Base-by-base conservation (phyloP, 2,888 invertebrate species). In the Rhogogaster chlorosoma region DNA sequence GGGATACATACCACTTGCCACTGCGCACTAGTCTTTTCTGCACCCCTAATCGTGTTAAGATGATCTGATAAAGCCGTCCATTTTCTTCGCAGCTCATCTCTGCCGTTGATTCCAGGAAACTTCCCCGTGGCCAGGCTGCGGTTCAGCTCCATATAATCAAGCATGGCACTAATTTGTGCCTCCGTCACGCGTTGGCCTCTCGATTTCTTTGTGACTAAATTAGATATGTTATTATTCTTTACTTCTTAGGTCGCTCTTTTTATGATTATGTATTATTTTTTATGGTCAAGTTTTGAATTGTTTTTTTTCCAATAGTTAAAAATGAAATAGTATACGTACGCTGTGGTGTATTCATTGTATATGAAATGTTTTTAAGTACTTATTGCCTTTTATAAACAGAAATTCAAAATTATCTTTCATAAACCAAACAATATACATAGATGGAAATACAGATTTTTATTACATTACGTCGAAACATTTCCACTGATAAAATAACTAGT, bases 1-100 rank as follows among this genome's bases (percentile, higher is more conserved):
- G 10, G n/a, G 26, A 61, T 22, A 61, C 61, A 22, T 61, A 61
- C 61, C 61, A 85, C 84, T 77, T 84, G 85, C 77, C 78, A 85
- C 32, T 85, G 78, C 10, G 73, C 26, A 22, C 70, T 61, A 2
- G 7, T 84, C 53, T 85, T 85, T 53, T 18, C 15, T 0, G 85
- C 84, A 73, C 84, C 70, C 18, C 70, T 61, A 0, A 61, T 61
- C 2, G 10, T 22, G 61, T 61, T 61, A 1, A 61, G 10, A 22
- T 61, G 26, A 57, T 57, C 49, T 3, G 73, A 6, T 61, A 84
- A 42, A 45, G 70, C 64, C 26, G 18, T 12, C 84, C 85, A 85
- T 22, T 77, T 84, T 15, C 64, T 38, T 0, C 71, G 61, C 32
- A 32, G 6, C n/a, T 49, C 67, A 82, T 85, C 84, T 45, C 82